phyloP scores from a whole-genome alignment of 2,113 vertebrate genomes.

The Cranoglanis bouderius region DNA sequence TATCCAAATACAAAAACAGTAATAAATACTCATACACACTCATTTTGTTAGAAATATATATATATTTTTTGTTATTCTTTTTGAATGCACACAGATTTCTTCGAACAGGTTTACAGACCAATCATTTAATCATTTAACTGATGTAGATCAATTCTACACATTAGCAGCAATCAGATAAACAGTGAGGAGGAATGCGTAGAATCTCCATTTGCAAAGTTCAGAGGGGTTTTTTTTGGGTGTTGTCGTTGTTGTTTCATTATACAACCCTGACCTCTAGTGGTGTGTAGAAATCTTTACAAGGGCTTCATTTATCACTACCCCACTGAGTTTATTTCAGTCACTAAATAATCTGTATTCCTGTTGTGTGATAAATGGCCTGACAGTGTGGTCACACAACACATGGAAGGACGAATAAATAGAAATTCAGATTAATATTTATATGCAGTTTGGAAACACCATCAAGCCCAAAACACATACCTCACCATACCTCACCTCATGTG shows the following conservation, averaged over 20 bases:
- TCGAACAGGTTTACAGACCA: not conserved
- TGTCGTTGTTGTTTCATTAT: slow-evolving; percentile 30
- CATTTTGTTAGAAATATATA: not conserved
- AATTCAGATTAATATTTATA: not conserved
- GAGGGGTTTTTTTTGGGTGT: not conserved
- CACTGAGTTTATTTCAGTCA: not conserved
- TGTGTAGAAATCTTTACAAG: not conserved
- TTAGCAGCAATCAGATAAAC: not conserved
- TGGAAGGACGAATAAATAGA: no score
- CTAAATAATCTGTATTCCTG: not conserved
- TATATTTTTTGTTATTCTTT: not conserved
- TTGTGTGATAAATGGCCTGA: not conserved
- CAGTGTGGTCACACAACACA: not conserved
- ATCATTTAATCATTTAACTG: not conserved
- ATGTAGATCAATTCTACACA: not conserved
- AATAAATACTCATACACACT: not conserved
- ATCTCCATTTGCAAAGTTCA: not conserved
- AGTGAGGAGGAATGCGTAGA: not conserved
- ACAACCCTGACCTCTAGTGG: slow-evolving; percentile 77
- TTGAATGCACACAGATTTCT: not conserved
- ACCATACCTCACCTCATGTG: no score
- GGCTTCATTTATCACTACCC: not conserved
- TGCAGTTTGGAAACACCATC: not conserved
- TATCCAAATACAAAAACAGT: not conserved
- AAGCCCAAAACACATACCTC: not conserved